Percentiles rank a stretch among this genome's conserved stretches.
Conservation (phyloP, 64 coral and sea anemone genomes). For the Actinia tenebrosa region DNA sequence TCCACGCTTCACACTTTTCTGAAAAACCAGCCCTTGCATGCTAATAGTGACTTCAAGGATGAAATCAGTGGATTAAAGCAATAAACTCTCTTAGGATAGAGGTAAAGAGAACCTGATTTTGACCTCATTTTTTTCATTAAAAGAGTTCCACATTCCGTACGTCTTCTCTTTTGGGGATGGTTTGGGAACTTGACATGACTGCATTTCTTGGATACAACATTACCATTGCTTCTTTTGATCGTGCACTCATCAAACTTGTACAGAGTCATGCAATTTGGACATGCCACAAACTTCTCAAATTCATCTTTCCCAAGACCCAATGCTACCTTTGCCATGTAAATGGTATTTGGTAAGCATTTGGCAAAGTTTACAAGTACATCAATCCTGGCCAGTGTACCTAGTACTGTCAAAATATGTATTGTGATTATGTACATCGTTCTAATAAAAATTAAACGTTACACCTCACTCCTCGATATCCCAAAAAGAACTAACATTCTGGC, state of each 20-base stretch:
- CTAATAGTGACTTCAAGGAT: conserved; percentile 11
- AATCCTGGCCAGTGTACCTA: conserved; percentile 26
- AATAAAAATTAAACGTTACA: too few relatives aligned
- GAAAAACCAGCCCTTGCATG: conserved; percentile 11
- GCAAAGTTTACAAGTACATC: too few relatives aligned
- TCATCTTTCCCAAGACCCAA: conserved; percentile 43
- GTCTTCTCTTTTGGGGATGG: conserved; percentile 21
- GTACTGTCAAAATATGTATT: conserved; percentile 12
- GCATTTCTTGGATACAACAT: conserved; percentile 27
- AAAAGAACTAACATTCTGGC: too few relatives aligned
- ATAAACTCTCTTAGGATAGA: conserved; percentile 18
- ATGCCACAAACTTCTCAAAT: conserved; percentile 44
- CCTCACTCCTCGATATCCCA: too few relatives aligned
- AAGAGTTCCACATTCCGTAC: not conserved
- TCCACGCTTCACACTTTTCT: conserved; percentile 41
- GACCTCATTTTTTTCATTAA: conserved; percentile 20
- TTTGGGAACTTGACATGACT: not conserved
- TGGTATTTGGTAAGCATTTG: conserved; percentile 19
- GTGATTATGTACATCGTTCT: too few relatives aligned
- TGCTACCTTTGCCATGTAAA: conserved; percentile 20
- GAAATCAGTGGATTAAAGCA: conserved; percentile 8
- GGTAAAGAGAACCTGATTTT: conserved; percentile 13
- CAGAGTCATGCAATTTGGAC: conserved; percentile 41
- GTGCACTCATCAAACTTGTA: conserved; percentile 45
- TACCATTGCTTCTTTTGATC: conserved; percentile 16